Percentiles rank a stretch among this genome's conserved stretches.
Conservation (phyloP, 2,888 invertebrate species). For the Leptopilina myrica region DNA sequence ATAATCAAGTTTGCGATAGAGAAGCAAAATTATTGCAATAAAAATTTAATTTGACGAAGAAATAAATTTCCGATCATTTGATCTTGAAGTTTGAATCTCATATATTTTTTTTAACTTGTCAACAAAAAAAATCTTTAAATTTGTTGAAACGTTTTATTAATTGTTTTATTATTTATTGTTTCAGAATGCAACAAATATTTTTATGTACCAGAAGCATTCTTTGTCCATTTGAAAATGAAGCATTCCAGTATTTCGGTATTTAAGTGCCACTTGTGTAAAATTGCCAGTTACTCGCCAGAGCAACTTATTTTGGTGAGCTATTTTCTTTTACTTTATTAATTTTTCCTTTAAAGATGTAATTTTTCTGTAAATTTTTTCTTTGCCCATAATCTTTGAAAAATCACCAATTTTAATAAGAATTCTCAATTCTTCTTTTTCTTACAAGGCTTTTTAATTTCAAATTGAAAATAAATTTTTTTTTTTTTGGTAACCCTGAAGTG, state of each 20-base stretch:
- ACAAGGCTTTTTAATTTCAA: too few species aligned
- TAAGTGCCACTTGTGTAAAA: conserved; percentile 77
- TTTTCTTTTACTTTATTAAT: background rate
- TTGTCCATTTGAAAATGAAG: conserved; percentile 68
- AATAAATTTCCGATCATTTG: too few species aligned
- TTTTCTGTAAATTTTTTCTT: background rate
- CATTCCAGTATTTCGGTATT: conserved; percentile 58
- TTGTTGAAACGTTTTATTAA: background rate
- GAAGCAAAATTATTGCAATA: too few species aligned
- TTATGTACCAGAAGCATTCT: conserved; percentile 71
- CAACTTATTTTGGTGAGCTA: conserved; percentile 64
- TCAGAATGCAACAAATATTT: conserved; percentile 71
- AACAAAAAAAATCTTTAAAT: background rate
- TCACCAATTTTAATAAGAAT: too few species aligned
- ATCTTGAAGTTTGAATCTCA: background rate
- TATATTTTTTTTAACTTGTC: conserved; percentile 5
- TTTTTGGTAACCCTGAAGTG: too few species aligned
- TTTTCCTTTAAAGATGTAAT: background rate
- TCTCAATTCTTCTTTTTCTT: too few species aligned
- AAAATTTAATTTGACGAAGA: too few species aligned
- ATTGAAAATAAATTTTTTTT: too few species aligned
- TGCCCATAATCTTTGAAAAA: too few species aligned
- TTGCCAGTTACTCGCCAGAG: conserved; percentile 69
- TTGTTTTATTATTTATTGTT: conserved; percentile 38
- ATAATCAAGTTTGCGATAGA: too few species aligned